Evolutionary conservation across 2,888 invertebrate species (phyloP), one percentile per base, ranked within the genome.

Genomic region (Leptinotarsa rubiginosa): DNA sequence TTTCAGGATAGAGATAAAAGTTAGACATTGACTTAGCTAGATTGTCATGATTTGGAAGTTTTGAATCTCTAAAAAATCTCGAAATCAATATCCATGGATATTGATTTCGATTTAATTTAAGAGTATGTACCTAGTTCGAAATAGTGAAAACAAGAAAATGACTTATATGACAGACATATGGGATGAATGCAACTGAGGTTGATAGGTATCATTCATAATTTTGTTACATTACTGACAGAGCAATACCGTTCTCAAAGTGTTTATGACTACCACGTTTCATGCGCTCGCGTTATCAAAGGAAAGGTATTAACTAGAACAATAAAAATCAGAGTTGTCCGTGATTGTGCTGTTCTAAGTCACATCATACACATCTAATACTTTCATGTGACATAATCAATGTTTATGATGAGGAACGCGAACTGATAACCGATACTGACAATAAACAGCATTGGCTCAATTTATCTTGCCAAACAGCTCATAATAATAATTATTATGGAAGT

Each of bases 401-500:
- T 49, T 31, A 52, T 50, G 70, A 20, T 25, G 47, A 52, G 50
- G 65, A 65, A 71, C n/a, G 54, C 47, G 41, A 31, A 20, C n/a
- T 71, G 41, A 54, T 54, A 65, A n/a, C n/a, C 18, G 31, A 52
- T 69, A 54, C 15, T 22, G 54, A 68, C 41, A 22, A 52, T 22
- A 47, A 69, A 71, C 71, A 65, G n/a, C 66, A 66, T 59, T 71
- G 71, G 16, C 59, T 12, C 31, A 47, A 71, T 71, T 66, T 66
- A 71, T 47, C 71, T 71, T 66, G 59, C 65, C 59, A 54, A 65
- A 71, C 71, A 71, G 64, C 66, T 71, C 66, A 47, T 71, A 56
- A 66, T 71, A 31, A 71, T 71, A 56, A 59, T 66, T 47, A 68
- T 54, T 54, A 69, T 67, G 72, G 67, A 59, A 59, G 50, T 72